These are phyloP conservation scores for Neolamprologus kungweensis DNA, from an alignment of 2,113 vertebrate genomes.

Conservation along the genomic window DNA sequence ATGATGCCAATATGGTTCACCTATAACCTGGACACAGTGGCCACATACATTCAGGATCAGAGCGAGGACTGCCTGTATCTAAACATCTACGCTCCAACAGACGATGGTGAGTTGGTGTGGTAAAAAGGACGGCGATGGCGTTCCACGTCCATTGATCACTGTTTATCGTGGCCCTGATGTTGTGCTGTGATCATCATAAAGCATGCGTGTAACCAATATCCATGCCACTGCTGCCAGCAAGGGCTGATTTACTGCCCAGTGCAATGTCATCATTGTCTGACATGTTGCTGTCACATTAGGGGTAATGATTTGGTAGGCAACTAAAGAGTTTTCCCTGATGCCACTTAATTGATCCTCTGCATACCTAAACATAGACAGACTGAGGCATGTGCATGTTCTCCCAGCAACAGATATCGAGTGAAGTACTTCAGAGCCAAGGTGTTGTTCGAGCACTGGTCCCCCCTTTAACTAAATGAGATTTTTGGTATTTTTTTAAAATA, in stretches of 20 bases:
- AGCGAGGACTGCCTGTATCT: conserved; percentile 88
- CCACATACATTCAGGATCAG: conserved; percentile 86
- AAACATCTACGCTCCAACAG: conserved; percentile 95
- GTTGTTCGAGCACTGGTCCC: background rate
- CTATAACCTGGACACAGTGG: conserved; percentile 97
- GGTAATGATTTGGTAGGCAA: background rate
- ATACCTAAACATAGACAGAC: background rate
- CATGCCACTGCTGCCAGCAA: conserved; percentile 25
- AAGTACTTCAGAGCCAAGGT: conserved; percentile 12
- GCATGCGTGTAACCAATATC: conserved; percentile 12
- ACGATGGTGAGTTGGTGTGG: conserved; percentile 85
- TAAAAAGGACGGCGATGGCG: background rate
- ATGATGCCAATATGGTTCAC: conserved; percentile 99
- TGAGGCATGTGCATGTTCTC: background rate
- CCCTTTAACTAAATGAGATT: background rate
- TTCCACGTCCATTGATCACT: background rate
- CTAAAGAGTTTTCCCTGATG: background rate
- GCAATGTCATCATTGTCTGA: conserved; percentile 1
- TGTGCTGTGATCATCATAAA: conserved; percentile 4
- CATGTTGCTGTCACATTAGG: background rate
- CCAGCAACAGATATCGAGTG: background rate
- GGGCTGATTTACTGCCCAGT: conserved; percentile 41
- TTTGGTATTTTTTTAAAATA: conserved; percentile 13
- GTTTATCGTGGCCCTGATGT: background rate
- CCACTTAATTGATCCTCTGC: background rate